Evolutionary conservation across 2,888 invertebrate species (phyloP), one percentile per base, ranked within the genome.

Genomic region (Leptinotarsa peninsularis): DNA sequence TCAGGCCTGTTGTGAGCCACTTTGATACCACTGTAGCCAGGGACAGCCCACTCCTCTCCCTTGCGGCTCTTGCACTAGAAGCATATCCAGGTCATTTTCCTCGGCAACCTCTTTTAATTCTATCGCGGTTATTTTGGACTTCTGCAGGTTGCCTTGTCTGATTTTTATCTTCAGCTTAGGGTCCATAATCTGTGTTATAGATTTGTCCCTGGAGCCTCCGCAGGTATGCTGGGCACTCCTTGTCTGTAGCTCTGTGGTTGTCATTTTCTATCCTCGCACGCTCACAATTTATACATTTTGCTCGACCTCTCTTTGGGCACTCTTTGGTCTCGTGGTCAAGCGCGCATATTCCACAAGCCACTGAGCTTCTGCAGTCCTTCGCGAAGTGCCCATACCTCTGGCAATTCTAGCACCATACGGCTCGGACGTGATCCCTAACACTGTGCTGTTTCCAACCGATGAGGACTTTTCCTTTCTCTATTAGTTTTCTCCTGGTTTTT

Each of bases 311-410:
- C 10, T 27, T 15, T 70, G 15, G 1, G 13, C 69, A 70, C 0
- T 4, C 23, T 5, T n/a, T 70, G 21, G 69, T 70, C n/a, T 70
- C 43, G 43, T 70, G 69, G 1, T 54, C 43, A 4, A 33, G 52
- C 7, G 33, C 4, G 33, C 69, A 70, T 5, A n/a, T 17, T 1
- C 33, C 54, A 43, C 69, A 70, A 2, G 56, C 43, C 3, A n/a
- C 13, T 4, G 4, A 10, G 58, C 49, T 56, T 5, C 33, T 54
- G 43, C 69, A 70, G 43, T 56, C 69, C 18, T 4, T 56, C 2
- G 52, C 54, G 17, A 70, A 10, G 50, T 70, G 69, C 1, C 69
- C 58, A 14, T 56, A 70, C 33, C 15, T 13, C 56, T 70, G 69
- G 18, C 56, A 70, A 4, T 70, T 70, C 43, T 27, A 70, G 50